A percentile compares a stretch with the other conserved stretches of the same genome.
phyloP scores from a whole-genome alignment of 2,113 vertebrate genomes.

The Chiloscyllium plagiosum region DNA sequence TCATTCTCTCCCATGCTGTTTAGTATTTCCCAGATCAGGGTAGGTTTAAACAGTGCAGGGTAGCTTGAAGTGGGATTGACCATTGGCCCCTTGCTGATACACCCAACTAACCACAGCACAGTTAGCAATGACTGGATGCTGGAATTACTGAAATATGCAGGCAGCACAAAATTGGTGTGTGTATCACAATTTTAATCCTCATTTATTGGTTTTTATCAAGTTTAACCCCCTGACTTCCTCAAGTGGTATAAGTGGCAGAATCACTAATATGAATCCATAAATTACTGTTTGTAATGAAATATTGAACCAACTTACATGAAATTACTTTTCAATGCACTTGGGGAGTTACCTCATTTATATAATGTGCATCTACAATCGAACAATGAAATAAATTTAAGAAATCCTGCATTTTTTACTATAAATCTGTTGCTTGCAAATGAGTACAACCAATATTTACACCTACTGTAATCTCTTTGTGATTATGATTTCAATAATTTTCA shows the following conservation, averaged over 20 bases:
- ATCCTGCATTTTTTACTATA: too few relatives aligned
- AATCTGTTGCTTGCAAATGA: not conserved
- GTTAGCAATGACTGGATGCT: too few relatives aligned
- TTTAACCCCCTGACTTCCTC: not conserved
- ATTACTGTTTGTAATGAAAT: not conserved
- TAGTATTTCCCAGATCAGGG: too few relatives aligned
- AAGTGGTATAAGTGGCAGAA: not conserved
- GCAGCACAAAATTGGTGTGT: too few relatives aligned
- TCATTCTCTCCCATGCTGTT: too few relatives aligned
- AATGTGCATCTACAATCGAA: not conserved
- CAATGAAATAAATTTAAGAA: not conserved
- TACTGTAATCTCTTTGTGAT: not conserved
- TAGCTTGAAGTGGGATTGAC: too few relatives aligned
- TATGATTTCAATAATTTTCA: not conserved
- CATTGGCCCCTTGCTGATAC: too few relatives aligned
- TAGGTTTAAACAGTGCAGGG: too few relatives aligned
- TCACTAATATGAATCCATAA: not conserved
- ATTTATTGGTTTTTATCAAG: too few relatives aligned
- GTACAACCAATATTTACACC: not conserved
- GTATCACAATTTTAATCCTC: too few relatives aligned
- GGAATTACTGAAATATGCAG: too few relatives aligned
- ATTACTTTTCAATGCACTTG: not conserved
- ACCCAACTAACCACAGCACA: too few relatives aligned
- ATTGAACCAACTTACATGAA: not conserved
- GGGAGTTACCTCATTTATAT: not conserved